Evolutionary conservation across 2,888 invertebrate species (phyloP).

Genomic region (Galeopsomyia nigrocyanea): DNA sequence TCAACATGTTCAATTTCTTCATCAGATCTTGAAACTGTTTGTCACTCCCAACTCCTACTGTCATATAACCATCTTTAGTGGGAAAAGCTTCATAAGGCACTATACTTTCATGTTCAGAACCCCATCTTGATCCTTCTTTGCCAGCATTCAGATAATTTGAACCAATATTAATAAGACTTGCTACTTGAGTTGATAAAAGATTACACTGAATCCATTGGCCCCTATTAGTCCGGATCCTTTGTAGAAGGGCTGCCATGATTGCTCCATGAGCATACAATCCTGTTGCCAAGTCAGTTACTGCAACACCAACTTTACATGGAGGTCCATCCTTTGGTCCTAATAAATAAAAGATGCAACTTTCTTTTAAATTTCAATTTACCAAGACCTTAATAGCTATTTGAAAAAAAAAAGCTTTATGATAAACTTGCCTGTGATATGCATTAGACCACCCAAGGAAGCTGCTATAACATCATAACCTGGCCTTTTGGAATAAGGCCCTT

Average conservation of each 20-base stretch:
- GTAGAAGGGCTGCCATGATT: constrained; percentile 89
- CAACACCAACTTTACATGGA: constrained; percentile 93
- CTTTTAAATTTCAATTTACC: neutral
- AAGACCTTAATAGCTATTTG: neutral
- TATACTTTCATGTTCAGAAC: constrained; percentile 94
- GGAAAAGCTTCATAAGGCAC: constrained; percentile 95
- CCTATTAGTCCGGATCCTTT: constrained; percentile 80
- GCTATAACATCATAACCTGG: constrained; percentile 99
- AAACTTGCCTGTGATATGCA: constrained; percentile 79
- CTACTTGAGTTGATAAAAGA: constrained; percentile 92
- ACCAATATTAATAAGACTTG: constrained; percentile 89
- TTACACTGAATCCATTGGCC: constrained; percentile 96
- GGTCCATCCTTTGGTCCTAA: constrained; percentile 83
- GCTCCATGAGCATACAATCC: constrained; percentile 96
- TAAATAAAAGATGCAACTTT: neutral
- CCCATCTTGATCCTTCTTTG: constrained; percentile 83
- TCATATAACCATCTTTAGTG: constrained; percentile 86
- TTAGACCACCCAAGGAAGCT: constrained; percentile 90
- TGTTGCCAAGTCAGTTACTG: constrained; percentile 92
- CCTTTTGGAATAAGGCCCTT: constrained; percentile 86
- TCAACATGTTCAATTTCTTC: constrained; percentile 73
- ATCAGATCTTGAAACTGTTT: constrained; percentile 84
- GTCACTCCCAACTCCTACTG: constrained; percentile 91
- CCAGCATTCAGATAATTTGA: constrained; percentile 91
- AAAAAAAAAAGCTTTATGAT: neutral